Evolutionary conservation across 2,888 invertebrate genomes (phyloP).

Genomic region (Noctuana brunneofusca): DNA sequence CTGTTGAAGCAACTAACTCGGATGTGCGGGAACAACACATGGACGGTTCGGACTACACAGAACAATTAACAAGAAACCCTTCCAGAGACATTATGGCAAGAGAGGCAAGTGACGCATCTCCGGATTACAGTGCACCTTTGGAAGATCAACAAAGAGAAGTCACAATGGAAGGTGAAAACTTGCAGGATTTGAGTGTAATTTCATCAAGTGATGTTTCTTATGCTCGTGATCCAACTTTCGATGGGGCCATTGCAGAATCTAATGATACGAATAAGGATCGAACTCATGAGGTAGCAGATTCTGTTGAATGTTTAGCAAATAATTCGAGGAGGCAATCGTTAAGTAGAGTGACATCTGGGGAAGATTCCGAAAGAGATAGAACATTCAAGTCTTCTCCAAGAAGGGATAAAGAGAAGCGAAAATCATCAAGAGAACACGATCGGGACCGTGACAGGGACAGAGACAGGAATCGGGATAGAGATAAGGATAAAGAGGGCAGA

Average conservation of each 20-base stretch:
- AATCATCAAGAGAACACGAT: constrained; percentile 57
- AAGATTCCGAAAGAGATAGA: constrained; percentile 73
- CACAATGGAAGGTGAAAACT: constrained; percentile 84
- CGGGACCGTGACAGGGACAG: constrained; percentile 50
- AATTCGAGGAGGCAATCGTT: constrained; percentile 61
- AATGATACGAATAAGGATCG: constrained; percentile 55
- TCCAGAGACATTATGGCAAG: constrained; percentile 56
- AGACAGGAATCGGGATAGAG: constrained; percentile 49
- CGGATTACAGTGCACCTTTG: constrained; percentile 53
- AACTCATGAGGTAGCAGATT: constrained; percentile 59
- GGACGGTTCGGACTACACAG: constrained; percentile 74
- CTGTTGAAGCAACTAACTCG: constrained; percentile 57
- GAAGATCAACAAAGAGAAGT: constrained; percentile 78
- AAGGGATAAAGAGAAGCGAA: constrained; percentile 63
- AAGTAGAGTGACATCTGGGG: constrained; percentile 67
- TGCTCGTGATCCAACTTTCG: constrained; percentile 76
- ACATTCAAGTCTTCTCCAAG: constrained; percentile 65
- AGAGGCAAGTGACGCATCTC: constrained; percentile 52
- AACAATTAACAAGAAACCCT: constrained; percentile 56
- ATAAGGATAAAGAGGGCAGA: constrained; percentile 55
- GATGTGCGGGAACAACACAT: constrained; percentile 71
- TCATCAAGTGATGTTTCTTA: constrained; percentile 63
- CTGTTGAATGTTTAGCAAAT: constrained; percentile 56
- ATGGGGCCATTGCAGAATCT: constrained; percentile 68
- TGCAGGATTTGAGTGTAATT: constrained; percentile 69